Evolutionary conservation across 1,140 invertebrate genomes (phyloP).

Genomic region (Hycleus cichorii): DNA sequence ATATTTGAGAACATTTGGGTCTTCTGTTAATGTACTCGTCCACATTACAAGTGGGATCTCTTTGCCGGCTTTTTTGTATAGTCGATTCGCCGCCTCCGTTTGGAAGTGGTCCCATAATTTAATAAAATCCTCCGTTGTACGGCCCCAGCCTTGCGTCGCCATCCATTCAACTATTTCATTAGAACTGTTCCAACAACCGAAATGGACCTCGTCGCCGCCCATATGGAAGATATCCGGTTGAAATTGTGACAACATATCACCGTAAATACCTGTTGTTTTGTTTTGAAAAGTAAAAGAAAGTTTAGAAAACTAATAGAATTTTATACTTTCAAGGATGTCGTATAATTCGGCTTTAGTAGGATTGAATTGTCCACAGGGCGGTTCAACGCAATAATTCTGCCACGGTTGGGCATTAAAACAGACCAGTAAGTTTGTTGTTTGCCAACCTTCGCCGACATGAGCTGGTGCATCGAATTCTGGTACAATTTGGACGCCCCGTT

Average conservation of each 20-base stretch:
- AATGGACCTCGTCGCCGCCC: conserved; percentile 75
- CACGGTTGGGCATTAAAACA: conserved; percentile 70
- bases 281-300: conserved; percentile 49
- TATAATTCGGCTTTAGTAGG: conserved; percentile 68
- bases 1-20: conserved; percentile 55
- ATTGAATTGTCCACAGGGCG: conserved; percentile 81
- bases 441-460: conserved; percentile 84
- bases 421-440: conserved; percentile 56
- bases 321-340: conserved; percentile 56
- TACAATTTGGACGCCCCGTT: conserved; percentile 66
- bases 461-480: conserved; percentile 84
- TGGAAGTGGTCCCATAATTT: conserved; percentile 74
- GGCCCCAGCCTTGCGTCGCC: conserved; percentile 51
- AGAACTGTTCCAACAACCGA: conserved; percentile 70
- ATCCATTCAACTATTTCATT: conserved; percentile 62
- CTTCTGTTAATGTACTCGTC: conserved; percentile 71
- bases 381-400: conserved; percentile 70
- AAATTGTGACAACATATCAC: conserved; percentile 51
- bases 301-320: background rate
- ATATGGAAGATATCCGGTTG: conserved; percentile 76
- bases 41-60: conserved; percentile 64
- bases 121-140: conserved; percentile 55
- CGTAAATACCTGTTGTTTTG: conserved; percentile 34
- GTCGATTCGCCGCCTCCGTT: conserved; percentile 52
- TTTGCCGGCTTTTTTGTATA: conserved; percentile 48